Conservation (phyloP, 2,888 invertebrate species). For the Galeopsomyia nigrocyanea region DNA sequence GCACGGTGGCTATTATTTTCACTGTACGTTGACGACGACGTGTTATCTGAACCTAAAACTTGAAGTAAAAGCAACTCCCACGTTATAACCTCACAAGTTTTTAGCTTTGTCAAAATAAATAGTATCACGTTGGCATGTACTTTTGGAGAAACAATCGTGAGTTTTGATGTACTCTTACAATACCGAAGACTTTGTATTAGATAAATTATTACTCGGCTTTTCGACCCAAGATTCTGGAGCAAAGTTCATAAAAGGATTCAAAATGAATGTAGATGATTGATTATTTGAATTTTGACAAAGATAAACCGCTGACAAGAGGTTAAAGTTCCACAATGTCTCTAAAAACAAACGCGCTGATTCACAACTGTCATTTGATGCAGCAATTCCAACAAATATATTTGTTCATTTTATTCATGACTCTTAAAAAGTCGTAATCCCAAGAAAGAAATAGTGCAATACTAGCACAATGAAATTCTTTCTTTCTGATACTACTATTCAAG, state of each 20-base stretch:
- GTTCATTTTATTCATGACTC: too few relatives aligned
- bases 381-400: conserved; percentile 12
- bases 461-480: too few relatives aligned
- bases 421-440: too few relatives aligned
- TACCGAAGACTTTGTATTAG: not conserved
- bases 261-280: not conserved
- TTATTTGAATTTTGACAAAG: not conserved
- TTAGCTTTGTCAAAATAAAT: conserved; percentile 6
- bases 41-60: not conserved
- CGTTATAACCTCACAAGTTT: not conserved
- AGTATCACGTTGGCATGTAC: not conserved
- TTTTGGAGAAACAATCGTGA: not conserved
- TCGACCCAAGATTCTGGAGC: not conserved
- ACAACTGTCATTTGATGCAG: not conserved
- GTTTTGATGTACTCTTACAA: not conserved
- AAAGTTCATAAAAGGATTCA: conserved; percentile 4
- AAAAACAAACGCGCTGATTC: not conserved
- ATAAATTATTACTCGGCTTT: not conserved
- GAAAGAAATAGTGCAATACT: too few relatives aligned
- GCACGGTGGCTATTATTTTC: too few relatives aligned
- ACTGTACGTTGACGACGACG: too few relatives aligned
- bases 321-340: not conserved
- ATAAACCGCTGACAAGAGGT: conserved; percentile 9
- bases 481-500: too few relatives aligned
- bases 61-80: not conserved